Base-by-base conservation (phyloP, 2,888 invertebrate species). In the Diarsia brunnea region DNA sequence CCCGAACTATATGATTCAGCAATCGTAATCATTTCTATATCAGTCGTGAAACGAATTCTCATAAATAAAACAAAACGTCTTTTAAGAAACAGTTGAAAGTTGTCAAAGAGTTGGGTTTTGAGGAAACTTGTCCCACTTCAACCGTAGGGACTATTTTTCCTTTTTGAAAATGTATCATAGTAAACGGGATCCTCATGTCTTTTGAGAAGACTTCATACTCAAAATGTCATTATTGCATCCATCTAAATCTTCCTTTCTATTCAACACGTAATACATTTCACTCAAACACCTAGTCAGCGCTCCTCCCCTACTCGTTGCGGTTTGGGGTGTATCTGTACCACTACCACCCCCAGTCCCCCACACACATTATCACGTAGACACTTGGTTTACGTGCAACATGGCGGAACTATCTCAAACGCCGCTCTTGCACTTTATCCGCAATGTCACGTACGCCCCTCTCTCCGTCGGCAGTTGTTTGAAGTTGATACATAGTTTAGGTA, bases 361-460 rank as follows among this genome's bases (percentile, higher is more conserved):
- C n/a, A 60, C 58, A 81, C 71, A 82, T 82, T 82, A 19, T 27
- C 85, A 82, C 82, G 69, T 85, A 63, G 63, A 63, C 14, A 65
- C 31, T 76, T 38, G 60, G 45, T 58, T 27, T 85, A 70, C 85
- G 82, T 72, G 85, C 77, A 75, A 75, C 75, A 81, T 24, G 61
- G 21, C 69, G 43, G 45, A 72, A 73, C 78, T 69, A 77, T 72
- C 76, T 75, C 58, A 61, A 73, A 72, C 53, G 69, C 53, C 67
- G 38, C 47, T 64, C 66, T 24, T 85, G 78, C 69, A 73, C 49
- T 82, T 72, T 82, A 85, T 72, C 55, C 71, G 72, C 82, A 64
- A 63, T 55, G 70, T 76, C 86, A 82, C 82, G 82, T 85, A 73
- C 69, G 49, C 67, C 45, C 24, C 16, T 31, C 14, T 43, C 55